A percentile compares a stretch with the other conserved stretches of the same genome.
Conservation (phyloP, 1,140 invertebrate genomes). For the Drosophila pruinosa region DNA sequence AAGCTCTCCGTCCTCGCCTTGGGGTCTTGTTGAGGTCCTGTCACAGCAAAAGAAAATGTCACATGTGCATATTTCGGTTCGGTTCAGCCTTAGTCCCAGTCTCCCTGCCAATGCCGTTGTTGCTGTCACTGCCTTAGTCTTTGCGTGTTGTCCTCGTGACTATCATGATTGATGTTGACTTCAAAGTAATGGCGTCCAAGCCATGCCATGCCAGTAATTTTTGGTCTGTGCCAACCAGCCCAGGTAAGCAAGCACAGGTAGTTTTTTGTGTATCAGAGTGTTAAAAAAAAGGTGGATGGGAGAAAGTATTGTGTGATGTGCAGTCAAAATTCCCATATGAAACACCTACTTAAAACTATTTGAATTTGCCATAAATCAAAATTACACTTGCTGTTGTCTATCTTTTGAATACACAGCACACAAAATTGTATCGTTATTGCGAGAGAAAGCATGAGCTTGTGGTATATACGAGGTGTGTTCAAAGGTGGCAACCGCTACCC, state of each 20-base stretch:
- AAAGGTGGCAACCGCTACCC: not conserved
- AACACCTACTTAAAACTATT: constrained; percentile 24
- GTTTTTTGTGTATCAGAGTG: constrained; percentile 7
- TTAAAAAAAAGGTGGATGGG: not conserved
- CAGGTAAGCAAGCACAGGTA: constrained; percentile 20
- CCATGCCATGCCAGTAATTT: constrained; percentile 34
- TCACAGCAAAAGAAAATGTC: constrained; percentile 36
- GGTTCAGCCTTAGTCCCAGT: not conserved
- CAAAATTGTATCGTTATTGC: not conserved
- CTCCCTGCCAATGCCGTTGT: not conserved
- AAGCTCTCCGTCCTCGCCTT: constrained; percentile 2
- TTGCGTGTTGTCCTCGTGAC: constrained; percentile 43
- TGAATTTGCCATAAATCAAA: not conserved
- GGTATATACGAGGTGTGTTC: too few relatives aligned
- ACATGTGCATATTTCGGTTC: constrained; percentile 47
- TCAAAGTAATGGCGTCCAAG: constrained; percentile 48
- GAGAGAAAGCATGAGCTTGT: not conserved
- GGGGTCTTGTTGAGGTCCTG: constrained; percentile 7
- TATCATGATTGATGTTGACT: constrained; percentile 48
- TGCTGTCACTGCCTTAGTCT: not conserved
- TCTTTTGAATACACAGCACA: too few relatives aligned
- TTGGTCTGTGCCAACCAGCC: constrained; percentile 3
- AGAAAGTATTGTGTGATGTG: not conserved
- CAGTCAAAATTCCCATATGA: constrained; percentile 19
- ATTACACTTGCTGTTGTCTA: not conserved